These are phyloP conservation scores for Porites divaricata DNA, from an alignment of 92 coral and sea anemone genomes.

Conservation along the genomic window DNA sequence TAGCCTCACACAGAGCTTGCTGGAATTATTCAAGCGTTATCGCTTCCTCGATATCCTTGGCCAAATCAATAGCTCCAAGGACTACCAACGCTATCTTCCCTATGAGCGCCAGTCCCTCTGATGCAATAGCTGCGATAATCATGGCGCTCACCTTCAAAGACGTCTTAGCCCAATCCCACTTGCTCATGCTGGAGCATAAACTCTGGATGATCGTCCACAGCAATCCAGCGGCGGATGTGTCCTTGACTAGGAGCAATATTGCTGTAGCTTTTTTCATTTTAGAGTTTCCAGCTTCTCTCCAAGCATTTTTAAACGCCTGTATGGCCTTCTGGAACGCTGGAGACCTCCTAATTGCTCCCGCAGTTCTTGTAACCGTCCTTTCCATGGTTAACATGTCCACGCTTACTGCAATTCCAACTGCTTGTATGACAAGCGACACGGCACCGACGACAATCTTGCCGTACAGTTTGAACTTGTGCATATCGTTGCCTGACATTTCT, in stretches of 20 bases:
- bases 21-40: neutral
- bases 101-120: slow-evolving; percentile 29
- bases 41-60: neutral
- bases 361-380: slow-evolving; percentile 17
- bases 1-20: neutral
- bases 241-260: slow-evolving; percentile 29
- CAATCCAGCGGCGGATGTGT: slow-evolving; percentile 27
- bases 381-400: neutral
- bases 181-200: slow-evolving; percentile 39
- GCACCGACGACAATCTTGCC: slow-evolving; percentile 53
- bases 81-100: slow-evolving; percentile 3
- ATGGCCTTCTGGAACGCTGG: slow-evolving; percentile 28
- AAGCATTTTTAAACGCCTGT: slow-evolving; percentile 32
- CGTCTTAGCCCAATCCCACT: slow-evolving; percentile 55
- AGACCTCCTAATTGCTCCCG: slow-evolving; percentile 29
- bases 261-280: slow-evolving; percentile 41
- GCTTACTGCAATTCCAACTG: no score
- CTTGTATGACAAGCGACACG: no score
- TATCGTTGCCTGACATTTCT: no score
- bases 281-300: slow-evolving; percentile 40
- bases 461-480: slow-evolving; percentile 2
- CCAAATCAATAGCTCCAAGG: neutral
- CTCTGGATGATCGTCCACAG: slow-evolving; percentile 51
- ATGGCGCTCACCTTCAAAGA: slow-evolving; percentile 52
- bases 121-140: slow-evolving; percentile 53